Percentiles rank a stretch among this genome's conserved stretches.
These are phyloP conservation scores for Catharus ustulatus DNA, from an alignment of 2,797 vertebrate species.

Conservation along the genomic window DNA sequence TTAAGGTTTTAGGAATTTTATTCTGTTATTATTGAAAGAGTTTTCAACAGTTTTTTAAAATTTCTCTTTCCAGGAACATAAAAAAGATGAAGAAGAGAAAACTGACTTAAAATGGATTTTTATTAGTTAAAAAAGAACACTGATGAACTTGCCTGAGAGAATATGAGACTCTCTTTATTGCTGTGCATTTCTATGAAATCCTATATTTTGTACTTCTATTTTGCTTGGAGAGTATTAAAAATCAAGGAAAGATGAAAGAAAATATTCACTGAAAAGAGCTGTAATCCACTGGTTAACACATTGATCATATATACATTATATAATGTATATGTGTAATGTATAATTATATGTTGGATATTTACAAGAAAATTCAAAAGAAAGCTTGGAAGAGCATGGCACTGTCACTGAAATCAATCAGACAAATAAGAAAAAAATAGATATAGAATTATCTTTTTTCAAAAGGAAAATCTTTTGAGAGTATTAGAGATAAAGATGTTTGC, in stretches of 20 bases:
- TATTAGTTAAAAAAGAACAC: not conserved
- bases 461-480: not conserved
- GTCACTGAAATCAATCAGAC: not conserved
- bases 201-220: not conserved
- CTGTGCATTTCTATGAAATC: not conserved
- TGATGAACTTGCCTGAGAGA: not conserved
- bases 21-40: not conserved
- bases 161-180: not conserved
- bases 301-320: not conserved
- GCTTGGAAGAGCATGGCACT: not conserved
- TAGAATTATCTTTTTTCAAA: not conserved
- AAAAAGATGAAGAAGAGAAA: not conserved
- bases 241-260: not conserved
- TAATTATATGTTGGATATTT: not conserved
- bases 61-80: not conserved
- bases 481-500: not conserved
- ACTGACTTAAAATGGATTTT: not conserved
- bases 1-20: not conserved
- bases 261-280: not conserved
- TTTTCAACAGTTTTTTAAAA: not conserved
- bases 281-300: not conserved
- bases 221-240: not conserved
- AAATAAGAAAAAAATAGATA: not conserved
- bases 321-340: too few relatives aligned
- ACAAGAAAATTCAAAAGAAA: not conserved